Evolutionary conservation across 2,888 invertebrate genomes (phyloP), one percentile per base, ranked within the genome.

Genomic region (Latrodectus elegans): DNA sequence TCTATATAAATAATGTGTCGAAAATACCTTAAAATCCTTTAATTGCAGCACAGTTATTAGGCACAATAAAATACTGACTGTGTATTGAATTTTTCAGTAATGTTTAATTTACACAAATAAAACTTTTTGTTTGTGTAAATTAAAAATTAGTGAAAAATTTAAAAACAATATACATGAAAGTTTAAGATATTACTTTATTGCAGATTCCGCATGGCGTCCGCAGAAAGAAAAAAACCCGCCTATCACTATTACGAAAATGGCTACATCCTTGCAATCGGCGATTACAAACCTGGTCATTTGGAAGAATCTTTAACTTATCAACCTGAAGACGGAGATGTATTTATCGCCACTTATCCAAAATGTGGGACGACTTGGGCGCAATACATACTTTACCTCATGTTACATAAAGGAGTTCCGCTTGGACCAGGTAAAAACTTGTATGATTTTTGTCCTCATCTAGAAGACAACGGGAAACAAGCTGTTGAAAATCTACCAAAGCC

Each of bases 341-440:
- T 88, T 51, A 82, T 88, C 12, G 51, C 52, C 55, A 88, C 88
- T 9, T 88, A 81, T 64, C 88, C 88, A 6, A 88, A 88, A 74
- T 88, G 88, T 51, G 88, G 88, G 8, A 88, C 88, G 14, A 88
- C 88, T 8, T 88, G 88, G 88, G 67, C 65, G 10, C 88, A 88
- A 17, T 75, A 60, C 70, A 84, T 88, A 9, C 60, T 88, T 6
- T 51, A 82, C 12, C 65, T 84, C 10, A 78, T 88, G 52, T 65
- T 64, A 9, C 55, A 81, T 17, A 52, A 65, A 11, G 88, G 88
- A 14, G n/a, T 52, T 8, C 76, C 84, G 0, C 51, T 84, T 6
- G 6, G 26, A 11, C 49, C 67, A 8, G 60, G 38, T 6, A 17
- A 85, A 52, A 68, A 81, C 14, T 67, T 89, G 51, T 26, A 68